A percentile compares a stretch with the other conserved stretches of the same genome.
Conservation (phyloP, 1,140 invertebrate species). For the Drosophila sproati region DNA sequence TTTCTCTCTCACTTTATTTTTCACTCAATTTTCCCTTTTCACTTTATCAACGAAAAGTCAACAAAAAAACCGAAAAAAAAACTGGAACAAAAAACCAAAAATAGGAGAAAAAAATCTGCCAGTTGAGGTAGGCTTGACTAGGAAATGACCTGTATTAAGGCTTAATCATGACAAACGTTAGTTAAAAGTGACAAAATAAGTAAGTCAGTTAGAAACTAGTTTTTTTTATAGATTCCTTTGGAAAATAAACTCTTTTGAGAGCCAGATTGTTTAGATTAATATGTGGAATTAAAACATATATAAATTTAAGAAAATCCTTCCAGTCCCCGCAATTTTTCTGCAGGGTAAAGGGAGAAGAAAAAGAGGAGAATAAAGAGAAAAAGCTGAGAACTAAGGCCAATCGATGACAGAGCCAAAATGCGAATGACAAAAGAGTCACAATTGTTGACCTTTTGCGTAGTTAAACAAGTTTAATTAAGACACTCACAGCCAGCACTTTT, state of each 20-base stretch:
- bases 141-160: neutral
- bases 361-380: neutral
- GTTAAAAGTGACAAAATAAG: too few species aligned
- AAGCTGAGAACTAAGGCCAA: neutral
- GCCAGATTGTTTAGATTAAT: too few species aligned
- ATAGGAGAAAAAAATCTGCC: conserved; percentile 1
- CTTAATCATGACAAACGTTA: too few species aligned
- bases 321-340: neutral
- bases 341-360: neutral
- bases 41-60: conserved; percentile 1
- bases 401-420: neutral
- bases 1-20: conserved; percentile 43
- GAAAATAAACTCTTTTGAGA: too few species aligned
- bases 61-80: neutral
- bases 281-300: too few species aligned
- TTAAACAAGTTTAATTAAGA: conserved; percentile 57
- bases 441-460: conserved; percentile 54
- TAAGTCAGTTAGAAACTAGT: neutral
- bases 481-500: conserved; percentile 20
- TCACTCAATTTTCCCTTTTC: conserved; percentile 24
- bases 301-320: too few species aligned
- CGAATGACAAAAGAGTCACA: conserved; percentile 5
- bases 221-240: too few species aligned
- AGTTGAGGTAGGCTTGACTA: neutral
- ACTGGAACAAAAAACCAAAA: neutral